Conservation (phyloP, 2,888 invertebrate species). For the Embidobia sp. region DNA sequence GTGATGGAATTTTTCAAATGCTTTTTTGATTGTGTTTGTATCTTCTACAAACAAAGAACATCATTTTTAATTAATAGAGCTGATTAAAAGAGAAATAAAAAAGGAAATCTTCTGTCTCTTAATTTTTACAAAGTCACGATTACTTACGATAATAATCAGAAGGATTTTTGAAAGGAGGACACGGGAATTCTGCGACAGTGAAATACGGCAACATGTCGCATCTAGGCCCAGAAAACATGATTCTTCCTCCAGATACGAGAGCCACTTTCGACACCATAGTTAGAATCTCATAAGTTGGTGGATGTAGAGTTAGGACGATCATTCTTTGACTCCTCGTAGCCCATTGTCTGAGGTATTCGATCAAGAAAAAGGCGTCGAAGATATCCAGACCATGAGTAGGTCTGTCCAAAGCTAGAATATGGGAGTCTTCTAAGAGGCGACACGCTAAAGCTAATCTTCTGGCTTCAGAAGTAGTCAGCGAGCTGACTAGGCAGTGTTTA, state of each 20-base stretch:
- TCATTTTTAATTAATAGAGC: too few species aligned
- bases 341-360: conserved; percentile 97
- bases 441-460: conserved; percentile 94
- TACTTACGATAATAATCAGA: conserved; percentile 96
- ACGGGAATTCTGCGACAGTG: conserved; percentile 92
- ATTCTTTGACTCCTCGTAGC: conserved; percentile 88
- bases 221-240: conserved; percentile 95
- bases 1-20: too few species aligned
- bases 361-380: conserved; percentile 96
- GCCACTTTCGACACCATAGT: conserved; percentile 95
- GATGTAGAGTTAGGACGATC: conserved; percentile 94
- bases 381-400: conserved; percentile 95
- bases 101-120: too few species aligned
- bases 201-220: conserved; percentile 96
- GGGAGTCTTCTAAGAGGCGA: conserved; percentile 92
- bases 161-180: conserved; percentile 97
- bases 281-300: conserved; percentile 97
- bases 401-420: conserved; percentile 93
- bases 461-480: conserved; percentile 93
- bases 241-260: conserved; percentile 93
- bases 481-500: conserved; percentile 91
- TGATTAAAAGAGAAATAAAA: too few species aligned
- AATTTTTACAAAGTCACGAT: too few species aligned
- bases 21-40: too few species aligned
- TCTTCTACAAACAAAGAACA: too few species aligned